These are phyloP conservation scores for Euura lappo DNA, from an alignment of 1,140 invertebrate genomes.

Conservation along the genomic window DNA sequence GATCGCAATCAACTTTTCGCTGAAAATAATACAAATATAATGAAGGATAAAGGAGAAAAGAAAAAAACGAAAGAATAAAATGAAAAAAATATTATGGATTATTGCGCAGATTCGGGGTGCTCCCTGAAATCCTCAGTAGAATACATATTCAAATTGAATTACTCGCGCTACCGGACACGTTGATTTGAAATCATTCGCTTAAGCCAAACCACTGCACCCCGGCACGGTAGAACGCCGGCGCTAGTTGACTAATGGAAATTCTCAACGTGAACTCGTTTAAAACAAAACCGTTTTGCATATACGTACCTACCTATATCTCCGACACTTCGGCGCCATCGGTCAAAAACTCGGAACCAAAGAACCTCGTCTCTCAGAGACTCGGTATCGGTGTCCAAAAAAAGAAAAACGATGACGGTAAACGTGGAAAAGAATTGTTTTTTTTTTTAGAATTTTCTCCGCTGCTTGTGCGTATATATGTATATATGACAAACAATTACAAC, in stretches of 20 bases:
- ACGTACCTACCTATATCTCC: conserved; percentile 39
- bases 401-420: too few species aligned
- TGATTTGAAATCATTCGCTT: conserved; percentile 59
- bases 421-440: too few species aligned
- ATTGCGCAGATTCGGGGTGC: conserved; percentile 1
- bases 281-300: conserved; percentile 58
- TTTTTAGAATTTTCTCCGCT: too few species aligned
- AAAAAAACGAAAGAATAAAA: background rate
- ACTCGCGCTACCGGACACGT: conserved; percentile 56
- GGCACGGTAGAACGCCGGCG: background rate
- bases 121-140: conserved; percentile 18
- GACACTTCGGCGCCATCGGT: background rate
- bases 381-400: background rate
- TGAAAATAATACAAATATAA: too few species aligned
- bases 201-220: background rate
- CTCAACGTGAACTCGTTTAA: conserved; percentile 50
- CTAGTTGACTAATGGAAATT: conserved; percentile 52
- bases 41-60: background rate
- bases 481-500: conserved; percentile 53
- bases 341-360: too few species aligned
- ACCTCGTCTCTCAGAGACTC: background rate
- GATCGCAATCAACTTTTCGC: too few species aligned
- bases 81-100: conserved; percentile 1
- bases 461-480: too few species aligned
- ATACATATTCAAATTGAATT: conserved; percentile 63